phyloP scores from a whole-genome alignment of 2,888 invertebrate genomes.

The Eudasyphora cyanicolor region DNA sequence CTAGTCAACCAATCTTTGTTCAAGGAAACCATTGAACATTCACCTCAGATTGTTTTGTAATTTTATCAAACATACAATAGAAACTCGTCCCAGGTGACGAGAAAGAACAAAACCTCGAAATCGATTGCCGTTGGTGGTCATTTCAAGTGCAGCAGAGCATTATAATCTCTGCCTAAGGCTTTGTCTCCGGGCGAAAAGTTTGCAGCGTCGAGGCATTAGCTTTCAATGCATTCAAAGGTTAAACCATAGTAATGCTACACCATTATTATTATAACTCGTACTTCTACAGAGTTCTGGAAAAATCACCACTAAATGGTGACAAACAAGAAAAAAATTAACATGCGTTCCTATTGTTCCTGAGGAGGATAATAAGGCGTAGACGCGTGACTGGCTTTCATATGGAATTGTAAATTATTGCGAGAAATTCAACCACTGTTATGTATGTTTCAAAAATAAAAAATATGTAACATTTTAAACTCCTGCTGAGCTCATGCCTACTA shows the following conservation, averaged over 20 bases:
- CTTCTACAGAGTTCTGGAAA: neutral
- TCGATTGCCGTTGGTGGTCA: too few species aligned
- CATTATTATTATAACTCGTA: too few species aligned
- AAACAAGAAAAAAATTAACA: neutral
- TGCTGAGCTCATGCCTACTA: too few species aligned
- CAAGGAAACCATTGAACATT: neutral
- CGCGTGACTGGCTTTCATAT: neutral
- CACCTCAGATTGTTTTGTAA: neutral
- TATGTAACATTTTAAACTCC: neutral
- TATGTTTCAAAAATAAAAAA: too few species aligned
- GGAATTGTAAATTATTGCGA: too few species aligned
- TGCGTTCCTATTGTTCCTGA: neutral
- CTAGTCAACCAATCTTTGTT: too few species aligned
- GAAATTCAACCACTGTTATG: neutral
- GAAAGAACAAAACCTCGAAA: neutral
- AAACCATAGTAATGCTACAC: slow-evolving; percentile 1
- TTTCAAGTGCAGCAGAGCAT: too few species aligned
- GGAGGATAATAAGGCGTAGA: neutral
- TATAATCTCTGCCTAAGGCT: neutral
- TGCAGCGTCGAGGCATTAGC: neutral
- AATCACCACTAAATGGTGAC: neutral
- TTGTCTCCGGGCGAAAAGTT: neutral
- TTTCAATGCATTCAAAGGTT: too few species aligned
- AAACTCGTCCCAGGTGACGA: neutral
- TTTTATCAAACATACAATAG: neutral